These are phyloP conservation scores for Eptatretus atami DNA, from an alignment of 2,797 vertebrate species.

Conservation along the genomic window DNA sequence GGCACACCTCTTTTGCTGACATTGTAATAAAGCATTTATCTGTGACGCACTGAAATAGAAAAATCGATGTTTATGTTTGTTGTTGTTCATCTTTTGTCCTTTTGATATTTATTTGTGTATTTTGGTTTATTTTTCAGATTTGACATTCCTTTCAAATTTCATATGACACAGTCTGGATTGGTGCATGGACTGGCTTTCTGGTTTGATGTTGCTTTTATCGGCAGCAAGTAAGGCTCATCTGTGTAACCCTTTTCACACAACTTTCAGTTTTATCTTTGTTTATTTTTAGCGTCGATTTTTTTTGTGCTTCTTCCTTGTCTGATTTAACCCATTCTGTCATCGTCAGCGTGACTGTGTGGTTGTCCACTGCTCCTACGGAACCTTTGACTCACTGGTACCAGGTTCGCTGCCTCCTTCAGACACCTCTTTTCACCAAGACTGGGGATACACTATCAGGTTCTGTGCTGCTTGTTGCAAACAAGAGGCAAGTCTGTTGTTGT, in stretches of 20 bases:
- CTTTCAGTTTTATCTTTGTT: not conserved
- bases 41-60: not conserved
- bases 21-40: no score
- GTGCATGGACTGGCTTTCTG: constrained; percentile 80
- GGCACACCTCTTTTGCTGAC: no score
- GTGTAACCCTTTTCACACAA: not conserved
- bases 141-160: constrained; percentile 95
- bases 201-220: constrained; percentile 83
- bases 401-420: constrained; percentile 71
- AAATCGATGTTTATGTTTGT: not conserved
- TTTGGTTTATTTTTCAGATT: constrained; percentile 22
- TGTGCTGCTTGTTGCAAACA: constrained; percentile 55
- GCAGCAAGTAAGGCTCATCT: constrained; percentile 37
- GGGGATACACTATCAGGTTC: constrained; percentile 75
- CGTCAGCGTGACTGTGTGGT: constrained; percentile 56
- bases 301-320: not conserved
- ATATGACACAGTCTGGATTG: constrained; percentile 80
- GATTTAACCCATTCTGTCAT: constrained; percentile 1
- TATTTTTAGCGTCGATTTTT: not conserved
- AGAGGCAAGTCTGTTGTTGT: constrained; percentile 22
- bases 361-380: constrained; percentile 72
- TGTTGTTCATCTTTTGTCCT: constrained; percentile 6
- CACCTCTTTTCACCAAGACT: constrained; percentile 66
- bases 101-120: constrained; percentile 8
- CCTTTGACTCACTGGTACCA: constrained; percentile 91